Evolutionary conservation across 2,797 vertebrate genomes (phyloP), one percentile per base, ranked within the genome.

Genomic region (Chiloscyllium punctatum): DNA sequence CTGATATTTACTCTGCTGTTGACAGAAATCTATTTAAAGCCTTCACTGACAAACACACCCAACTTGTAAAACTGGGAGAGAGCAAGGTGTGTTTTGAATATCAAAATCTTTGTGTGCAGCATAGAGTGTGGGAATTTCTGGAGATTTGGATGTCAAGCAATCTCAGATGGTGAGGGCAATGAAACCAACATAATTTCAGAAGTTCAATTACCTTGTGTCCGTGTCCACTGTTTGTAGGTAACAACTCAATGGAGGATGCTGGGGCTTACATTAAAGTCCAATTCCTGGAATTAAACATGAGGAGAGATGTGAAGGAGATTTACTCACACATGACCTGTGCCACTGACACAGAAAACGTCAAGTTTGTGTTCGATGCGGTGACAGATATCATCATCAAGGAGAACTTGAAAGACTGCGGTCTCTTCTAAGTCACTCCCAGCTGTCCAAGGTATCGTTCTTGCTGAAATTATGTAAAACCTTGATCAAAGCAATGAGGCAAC

Each of bases 341-440:
- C 96, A 99, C 99, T 0, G 99, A 99, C 97, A 99, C 99, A 0
- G 98, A 99, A 97, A 99, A 99, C 95, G 99, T 99, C 97, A 99
- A 99, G 97, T 99, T 99, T 95, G 99, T 99, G 97, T 99, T 99
- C 8, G 99, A 99, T 0, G 99, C 99, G 0, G 99, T 99, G 97
- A 99, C 99, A 0, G 99, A 99, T 97, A 99, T 99, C 97, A 99
- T 99, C 98, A 99, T 99, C 98, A 99, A 99, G 97, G 99, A 99
- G 97, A 99, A 99, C 96, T 98, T 99, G 97, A 99, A 99, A 97
- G 99, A 99, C 95, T 99, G 99, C 0, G 99, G 99, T 96, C 99
- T 99, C 97, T 99, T 99, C 97, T 99, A 98, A 98, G 96, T 96
- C 69, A 95, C 42, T 74, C 33, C 94, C 42, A 51, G 48, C 71